Evolutionary conservation across 2,888 invertebrate species (phyloP).

Genomic region (Eilema caniola): DNA sequence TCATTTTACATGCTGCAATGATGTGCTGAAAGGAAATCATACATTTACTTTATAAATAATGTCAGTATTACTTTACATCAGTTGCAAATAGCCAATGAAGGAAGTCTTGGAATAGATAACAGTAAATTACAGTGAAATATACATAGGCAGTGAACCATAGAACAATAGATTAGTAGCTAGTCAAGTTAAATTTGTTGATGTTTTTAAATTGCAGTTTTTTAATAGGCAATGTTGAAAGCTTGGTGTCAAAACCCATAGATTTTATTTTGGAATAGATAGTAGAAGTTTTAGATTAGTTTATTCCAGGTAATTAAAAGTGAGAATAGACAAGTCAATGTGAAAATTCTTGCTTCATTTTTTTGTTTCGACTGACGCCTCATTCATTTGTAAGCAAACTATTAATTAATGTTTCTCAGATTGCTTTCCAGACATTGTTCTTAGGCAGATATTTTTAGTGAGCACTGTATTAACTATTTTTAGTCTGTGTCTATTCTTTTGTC

Average conservation of each 20-base stretch:
- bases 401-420: constrained; percentile 52
- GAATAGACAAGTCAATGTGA: constrained; percentile 43
- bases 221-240: constrained; percentile 48
- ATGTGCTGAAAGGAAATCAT: constrained; percentile 41
- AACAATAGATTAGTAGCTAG: constrained; percentile 59
- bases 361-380: constrained; percentile 26
- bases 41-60: constrained; percentile 41
- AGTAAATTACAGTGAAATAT: constrained; percentile 34
- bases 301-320: constrained; percentile 49
- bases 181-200: constrained; percentile 58
- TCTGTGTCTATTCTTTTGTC: too few relatives aligned
- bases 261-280: constrained; percentile 53
- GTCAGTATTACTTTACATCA: constrained; percentile 57
- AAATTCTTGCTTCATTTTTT: constrained; percentile 35
- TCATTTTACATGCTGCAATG: constrained; percentile 39
- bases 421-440: constrained; percentile 68
- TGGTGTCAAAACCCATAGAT: constrained; percentile 53
- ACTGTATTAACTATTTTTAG: constrained; percentile 52
- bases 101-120: constrained; percentile 46
- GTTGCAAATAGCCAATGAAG: constrained; percentile 47
- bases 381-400: constrained; percentile 38
- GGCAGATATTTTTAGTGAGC: constrained; percentile 58
- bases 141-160: constrained; percentile 17
- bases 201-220: constrained; percentile 37
- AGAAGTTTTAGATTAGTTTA: constrained; percentile 53